A percentile compares a stretch with the other conserved stretches of the same genome.
Conservation (phyloP, 2,113 vertebrate species). For the Corapipo altera region DNA sequence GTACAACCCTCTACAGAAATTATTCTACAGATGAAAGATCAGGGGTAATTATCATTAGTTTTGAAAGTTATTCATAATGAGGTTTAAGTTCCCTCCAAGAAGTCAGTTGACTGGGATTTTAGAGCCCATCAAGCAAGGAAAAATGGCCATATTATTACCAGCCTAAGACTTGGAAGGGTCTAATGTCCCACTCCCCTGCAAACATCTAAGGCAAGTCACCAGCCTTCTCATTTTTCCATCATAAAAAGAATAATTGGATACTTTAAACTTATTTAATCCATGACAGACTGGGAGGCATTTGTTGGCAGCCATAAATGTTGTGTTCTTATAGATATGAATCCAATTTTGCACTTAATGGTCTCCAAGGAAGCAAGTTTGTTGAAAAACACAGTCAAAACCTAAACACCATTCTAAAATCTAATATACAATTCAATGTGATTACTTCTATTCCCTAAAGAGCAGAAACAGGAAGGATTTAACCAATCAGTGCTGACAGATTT, state of each 20-base stretch:
- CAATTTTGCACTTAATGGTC: not conserved
- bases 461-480: not conserved
- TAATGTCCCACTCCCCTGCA: not conserved
- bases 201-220: not conserved
- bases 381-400: not conserved
- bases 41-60: not conserved
- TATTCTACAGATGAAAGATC: not conserved
- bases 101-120: not conserved
- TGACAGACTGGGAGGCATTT: not conserved
- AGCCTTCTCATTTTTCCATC: not conserved
- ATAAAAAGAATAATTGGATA: not conserved
- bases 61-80: not conserved
- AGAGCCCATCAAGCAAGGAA: not conserved
- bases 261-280: not conserved
- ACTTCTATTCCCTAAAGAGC: not conserved
- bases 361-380: not conserved
- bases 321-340: fast-evolving
- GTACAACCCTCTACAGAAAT: not conserved
- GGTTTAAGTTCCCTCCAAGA: not conserved
- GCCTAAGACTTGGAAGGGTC: not conserved
- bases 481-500: not conserved
- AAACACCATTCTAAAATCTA: not conserved
- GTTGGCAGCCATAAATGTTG: not conserved
- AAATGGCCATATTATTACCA: not conserved
- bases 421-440: not conserved